Evolutionary conservation across 2,113 vertebrate species (phyloP), one percentile per base, ranked within the genome.

Genomic region (Centropus bengalensis): DNA sequence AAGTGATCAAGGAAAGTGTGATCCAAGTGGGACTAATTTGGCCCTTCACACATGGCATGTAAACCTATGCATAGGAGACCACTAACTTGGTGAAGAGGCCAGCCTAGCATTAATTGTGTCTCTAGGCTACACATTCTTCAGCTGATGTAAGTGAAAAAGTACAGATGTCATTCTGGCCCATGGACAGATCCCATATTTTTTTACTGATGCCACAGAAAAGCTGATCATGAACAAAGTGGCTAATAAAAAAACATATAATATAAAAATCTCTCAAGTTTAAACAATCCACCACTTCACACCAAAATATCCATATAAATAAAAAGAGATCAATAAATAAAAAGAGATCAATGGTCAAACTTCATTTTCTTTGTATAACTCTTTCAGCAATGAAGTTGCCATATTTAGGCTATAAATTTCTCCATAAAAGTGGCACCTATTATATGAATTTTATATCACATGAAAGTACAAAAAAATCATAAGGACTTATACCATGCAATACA

Each of bases 101-200:
- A 94, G 73, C 26, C 52, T 71, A 78, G 38, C 24, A 86, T 71
- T 97, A 94, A 96, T 93, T 97, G 90, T 95, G 88, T 95, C 94
- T 96, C 80, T 90, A 97, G 95, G 93, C 94, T 97, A 96, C 66
- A 79, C 90, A 92, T 96, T 95, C 88, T 94, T 94, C 88, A 74
- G 44, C 76, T 94, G 86, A 96, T 76, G 80, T 44, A 92, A 95
- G 89, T 96, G 73, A 93, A 94, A 96, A 92, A 78, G 68, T 90
- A 64, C 90, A 96, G 95, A 96, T 96, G 86, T 93, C 82, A 91
- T 91, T 94, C 68, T 96, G 94, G 90, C 93, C 76, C 36, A 30
- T 82, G 56, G 62, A 94, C 92, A 96, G 76, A 80, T 69, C 79
- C 36, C 20, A 18, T 59, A 81, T 60, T 81, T 86, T 90, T 96